phyloP scores from a whole-genome alignment of 2,797 vertebrate genomes.

The Garrulus glandarius region DNA sequence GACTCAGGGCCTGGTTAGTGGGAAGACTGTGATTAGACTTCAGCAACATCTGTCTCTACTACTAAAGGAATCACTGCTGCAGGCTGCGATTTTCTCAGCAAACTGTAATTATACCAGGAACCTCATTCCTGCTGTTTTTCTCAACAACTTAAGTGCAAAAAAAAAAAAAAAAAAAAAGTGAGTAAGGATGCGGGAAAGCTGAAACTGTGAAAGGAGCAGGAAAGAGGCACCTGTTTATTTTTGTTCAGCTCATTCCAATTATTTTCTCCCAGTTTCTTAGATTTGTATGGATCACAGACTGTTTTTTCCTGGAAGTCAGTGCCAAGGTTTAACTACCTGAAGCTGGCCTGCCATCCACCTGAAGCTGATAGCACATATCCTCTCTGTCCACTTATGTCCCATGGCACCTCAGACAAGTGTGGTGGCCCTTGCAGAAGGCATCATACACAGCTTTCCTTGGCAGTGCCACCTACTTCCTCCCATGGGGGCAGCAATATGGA shows the following conservation, averaged over 20 bases:
- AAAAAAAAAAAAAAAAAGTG: not conserved
- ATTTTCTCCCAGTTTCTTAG: not conserved
- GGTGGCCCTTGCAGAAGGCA: not conserved
- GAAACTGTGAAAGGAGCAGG: not conserved
- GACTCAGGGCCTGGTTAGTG: slow-evolving; percentile 21
- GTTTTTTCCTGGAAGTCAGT: not conserved
- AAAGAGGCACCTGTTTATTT: not conserved
- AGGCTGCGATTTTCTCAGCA: slow-evolving; percentile 25
- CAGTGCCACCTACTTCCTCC: not conserved
- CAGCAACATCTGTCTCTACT: slow-evolving; percentile 38
- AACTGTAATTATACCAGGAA: slow-evolving; percentile 34
- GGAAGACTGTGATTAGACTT: slow-evolving; percentile 37
- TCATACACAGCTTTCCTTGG: not conserved
- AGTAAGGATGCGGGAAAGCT: not conserved
- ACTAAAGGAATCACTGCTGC: slow-evolving; percentile 37
- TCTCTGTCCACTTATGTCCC: not conserved
- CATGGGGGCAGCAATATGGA: not conserved
- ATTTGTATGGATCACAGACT: not conserved
- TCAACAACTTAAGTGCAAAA: not conserved
- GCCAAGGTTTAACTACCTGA: not conserved
- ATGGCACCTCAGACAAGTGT: not conserved
- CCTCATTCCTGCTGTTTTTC: slow-evolving; percentile 29
- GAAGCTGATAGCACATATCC: not conserved
- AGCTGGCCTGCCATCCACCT: not conserved
- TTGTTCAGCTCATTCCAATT: not conserved